Conservation (phyloP, 2,797 vertebrate species). For the Malurus leucopterus region DNA sequence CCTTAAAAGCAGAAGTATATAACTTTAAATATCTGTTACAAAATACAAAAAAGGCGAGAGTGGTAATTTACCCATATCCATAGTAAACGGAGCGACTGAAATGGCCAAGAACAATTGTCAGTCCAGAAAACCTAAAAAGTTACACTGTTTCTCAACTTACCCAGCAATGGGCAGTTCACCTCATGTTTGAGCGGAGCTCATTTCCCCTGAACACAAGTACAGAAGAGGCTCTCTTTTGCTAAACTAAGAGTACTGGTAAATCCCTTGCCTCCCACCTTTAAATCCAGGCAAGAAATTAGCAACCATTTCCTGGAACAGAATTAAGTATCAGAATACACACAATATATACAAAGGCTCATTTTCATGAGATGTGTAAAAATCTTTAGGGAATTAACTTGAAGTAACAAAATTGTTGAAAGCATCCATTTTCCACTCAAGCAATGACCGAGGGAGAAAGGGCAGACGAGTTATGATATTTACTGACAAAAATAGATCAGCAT, state of each 20-base stretch:
- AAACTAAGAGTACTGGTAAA: neutral
- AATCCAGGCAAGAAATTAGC: neutral
- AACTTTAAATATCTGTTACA: neutral
- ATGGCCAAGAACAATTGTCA: neutral
- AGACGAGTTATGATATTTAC: neutral
- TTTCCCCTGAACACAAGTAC: neutral
- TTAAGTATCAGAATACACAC: neutral
- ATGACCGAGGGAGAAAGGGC: neutral
- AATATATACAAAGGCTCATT: neutral
- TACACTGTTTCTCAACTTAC: fast-evolving
- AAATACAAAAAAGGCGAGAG: neutral
- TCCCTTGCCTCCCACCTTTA: neutral
- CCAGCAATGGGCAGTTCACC: neutral
- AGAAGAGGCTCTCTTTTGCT: neutral
- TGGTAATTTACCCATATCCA: neutral
- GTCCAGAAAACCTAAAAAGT: neutral
- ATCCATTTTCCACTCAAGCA: neutral
- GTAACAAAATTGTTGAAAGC: neutral
- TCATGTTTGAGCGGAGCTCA: neutral
- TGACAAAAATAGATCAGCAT: neutral
- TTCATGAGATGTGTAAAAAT: neutral
- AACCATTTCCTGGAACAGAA: neutral
- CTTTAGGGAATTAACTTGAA: neutral
- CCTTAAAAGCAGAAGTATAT: neutral
- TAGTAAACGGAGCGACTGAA: neutral